A percentile compares a stretch with the other conserved stretches of the same genome.
Evolutionary conservation across 2,113 vertebrate genomes (phyloP).

Genomic region (Rafetus swinhoei): DNA sequence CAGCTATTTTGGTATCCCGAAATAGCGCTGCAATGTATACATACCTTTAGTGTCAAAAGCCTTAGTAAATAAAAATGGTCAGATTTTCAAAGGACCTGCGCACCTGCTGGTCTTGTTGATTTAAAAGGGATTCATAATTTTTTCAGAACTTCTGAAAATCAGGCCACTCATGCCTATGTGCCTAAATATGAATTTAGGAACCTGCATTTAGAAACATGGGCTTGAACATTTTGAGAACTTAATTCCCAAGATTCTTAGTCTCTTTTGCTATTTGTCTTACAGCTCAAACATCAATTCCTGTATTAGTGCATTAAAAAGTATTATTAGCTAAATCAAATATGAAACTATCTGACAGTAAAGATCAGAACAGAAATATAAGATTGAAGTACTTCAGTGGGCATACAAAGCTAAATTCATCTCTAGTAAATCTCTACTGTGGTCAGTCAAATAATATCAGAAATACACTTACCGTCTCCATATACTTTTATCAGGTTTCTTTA

Average conservation of each 20-base stretch:
- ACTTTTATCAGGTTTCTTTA: accelerated
- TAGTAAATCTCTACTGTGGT: accelerated
- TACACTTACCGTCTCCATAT: accelerated
- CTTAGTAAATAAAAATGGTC: background rate
- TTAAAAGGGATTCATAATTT: accelerated
- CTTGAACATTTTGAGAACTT: too few species aligned
- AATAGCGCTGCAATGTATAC: too few species aligned
- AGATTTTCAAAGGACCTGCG: background rate
- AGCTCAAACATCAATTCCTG: background rate
- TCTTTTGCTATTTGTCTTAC: background rate
- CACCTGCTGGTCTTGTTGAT: background rate
- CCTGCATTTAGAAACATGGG: accelerated
- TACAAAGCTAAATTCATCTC: accelerated
- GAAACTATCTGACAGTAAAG: background rate
- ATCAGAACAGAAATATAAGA: background rate
- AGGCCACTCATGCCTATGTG: accelerated
- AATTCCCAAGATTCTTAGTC: background rate
- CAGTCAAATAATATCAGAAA: accelerated
- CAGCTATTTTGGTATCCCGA: too few species aligned
- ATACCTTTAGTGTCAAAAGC: accelerated
- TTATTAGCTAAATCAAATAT: accelerated
- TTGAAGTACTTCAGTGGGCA: background rate
- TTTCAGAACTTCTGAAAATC: background rate
- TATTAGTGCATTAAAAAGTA: background rate
- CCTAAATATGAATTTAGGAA: accelerated